Base-by-base conservation (phyloP, 2,113 vertebrate genomes). In the Mormoops blainvillei region DNA sequence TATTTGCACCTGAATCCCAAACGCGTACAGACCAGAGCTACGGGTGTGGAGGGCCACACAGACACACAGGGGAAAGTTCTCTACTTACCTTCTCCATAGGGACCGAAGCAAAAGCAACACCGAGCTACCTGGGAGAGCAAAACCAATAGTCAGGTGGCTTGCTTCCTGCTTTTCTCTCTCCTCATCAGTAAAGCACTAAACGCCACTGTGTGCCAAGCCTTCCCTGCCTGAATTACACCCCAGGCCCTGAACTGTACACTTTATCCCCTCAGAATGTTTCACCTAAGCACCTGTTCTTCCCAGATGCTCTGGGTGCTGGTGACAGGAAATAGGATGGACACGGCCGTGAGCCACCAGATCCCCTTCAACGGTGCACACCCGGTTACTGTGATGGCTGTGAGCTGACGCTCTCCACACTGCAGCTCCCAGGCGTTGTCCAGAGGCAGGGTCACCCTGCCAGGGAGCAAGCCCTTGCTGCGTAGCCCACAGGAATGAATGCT, bases 21-120 rank as follows among this genome's bases (percentile, higher is more conserved):
- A n/a, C 4, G 41, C 48, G 41, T 19, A 68, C 45, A 71, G 73
- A 81, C 6, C 9, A 86, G 33, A 54, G 65, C 33, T 26, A n/a
- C 11, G 7, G 4, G 74, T 8, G 31, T 43, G 8, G 26, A 91
- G 61, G 13, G 4, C 43, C 50, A 36, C 28, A 52, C 0, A 19
- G 71, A n/a, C 1, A 28, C 14, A 45, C 1, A 48, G 65, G 13
- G 20, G 14, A 19, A 52, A 58, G 58, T 0, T 10, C 22, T 48
- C 24, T 54, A 97, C 98, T 99, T 98, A 99, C 99, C 99, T 0
- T 98, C 98, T 98, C 98, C 98, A 0, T 99, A 98, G 33, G 97
- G 97, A 33, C 96, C 85, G 0, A 99, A 99, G 98, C 99, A 99
- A 98, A 99, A 99, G 96, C 99, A 99, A 97, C 99, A 99, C 77